Evolutionary conservation across 2,797 vertebrate species (phyloP), one percentile per base, ranked within the genome.

Genomic region (Peromyscus melanophrys): DNA sequence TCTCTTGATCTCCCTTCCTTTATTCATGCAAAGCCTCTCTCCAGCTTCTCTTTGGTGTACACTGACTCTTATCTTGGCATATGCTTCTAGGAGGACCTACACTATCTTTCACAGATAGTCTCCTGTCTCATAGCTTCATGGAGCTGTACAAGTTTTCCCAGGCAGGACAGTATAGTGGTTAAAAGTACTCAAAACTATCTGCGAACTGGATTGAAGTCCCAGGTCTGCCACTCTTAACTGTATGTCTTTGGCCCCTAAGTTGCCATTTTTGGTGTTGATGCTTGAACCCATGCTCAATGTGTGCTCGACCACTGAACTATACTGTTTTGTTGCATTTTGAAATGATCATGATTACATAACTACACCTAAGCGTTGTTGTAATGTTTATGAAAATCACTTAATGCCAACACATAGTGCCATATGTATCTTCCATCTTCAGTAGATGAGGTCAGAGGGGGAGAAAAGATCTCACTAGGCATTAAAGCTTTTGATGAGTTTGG

Each of bases 351-450:
- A 76, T 88, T 27, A 75, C 31, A 80, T 92, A 75, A 84, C 21
- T 92, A 73, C 31, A 63, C 82, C 49, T 84, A 80, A 91, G 6
- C 14, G 61, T 61, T 92, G 73, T 71, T 90, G n/a, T 69, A 31
- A 92, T 21, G 23, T 83, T 95, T 92, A 82, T n/a, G 82, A 67
- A 76, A 90, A 89, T 88, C 73, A 81, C 73, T 88, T 89, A 95
- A 49, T 37, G 34, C 81, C 90, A 83, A 77, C 25, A 77, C 4
- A 73, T 59, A 27, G 90, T 55, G 11, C 14, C 67, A 71, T 77
- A 63, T 63, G 43, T 59, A 83, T 83, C 71, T 88, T 29, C 27
- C 73, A 10, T 92, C 95, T 93, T 94, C 67, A 57, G 78, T 49
- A 93, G 84, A 84, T 96, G 29, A 85, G 88, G 71, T 91, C 46